Evolutionary conservation across 2,888 invertebrate species (phyloP).

Genomic region (Dicyrtomina minuta): DNA sequence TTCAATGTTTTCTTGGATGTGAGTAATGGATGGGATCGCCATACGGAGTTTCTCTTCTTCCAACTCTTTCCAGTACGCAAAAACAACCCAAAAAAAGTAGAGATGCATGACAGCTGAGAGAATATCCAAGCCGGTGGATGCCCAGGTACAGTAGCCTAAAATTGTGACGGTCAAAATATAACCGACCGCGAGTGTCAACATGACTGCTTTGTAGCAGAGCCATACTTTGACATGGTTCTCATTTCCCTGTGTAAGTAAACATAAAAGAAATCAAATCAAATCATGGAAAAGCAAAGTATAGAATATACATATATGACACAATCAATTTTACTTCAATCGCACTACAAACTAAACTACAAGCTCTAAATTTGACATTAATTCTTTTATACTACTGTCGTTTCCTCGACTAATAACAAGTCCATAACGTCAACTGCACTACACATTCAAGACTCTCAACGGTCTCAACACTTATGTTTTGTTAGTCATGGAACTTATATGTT

Average conservation of each 20-base stretch:
- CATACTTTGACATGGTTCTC: conserved; percentile 38
- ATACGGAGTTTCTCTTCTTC: conserved; percentile 35
- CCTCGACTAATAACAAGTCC: no score
- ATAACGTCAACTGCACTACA: no score
- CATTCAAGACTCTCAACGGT: no score
- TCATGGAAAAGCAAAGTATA: background rate
- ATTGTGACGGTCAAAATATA: conserved; percentile 38
- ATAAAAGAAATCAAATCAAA: conserved; percentile 1
- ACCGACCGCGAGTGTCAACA: conserved; percentile 31
- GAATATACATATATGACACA: background rate
- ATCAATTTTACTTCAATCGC: background rate
- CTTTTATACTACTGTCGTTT: no score
- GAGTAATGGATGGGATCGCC: conserved; percentile 41
- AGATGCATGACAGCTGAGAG: conserved; percentile 33
- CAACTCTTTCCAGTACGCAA: conserved; percentile 39
- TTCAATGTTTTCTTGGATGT: conserved; percentile 44
- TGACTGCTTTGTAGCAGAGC: conserved; percentile 32
- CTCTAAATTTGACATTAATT: no score
- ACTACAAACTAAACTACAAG: no score
- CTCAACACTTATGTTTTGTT: no score
- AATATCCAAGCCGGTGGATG: conserved; percentile 36
- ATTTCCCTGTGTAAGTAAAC: no score
- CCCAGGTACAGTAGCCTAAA: conserved; percentile 33
- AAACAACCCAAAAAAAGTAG: conserved; percentile 46
- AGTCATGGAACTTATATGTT: no score